A percentile compares a stretch with the other conserved stretches of the same genome.
These are phyloP conservation scores for Catamblyrhynchus diadema DNA, from an alignment of 2,797 vertebrate species.

Conservation along the genomic window DNA sequence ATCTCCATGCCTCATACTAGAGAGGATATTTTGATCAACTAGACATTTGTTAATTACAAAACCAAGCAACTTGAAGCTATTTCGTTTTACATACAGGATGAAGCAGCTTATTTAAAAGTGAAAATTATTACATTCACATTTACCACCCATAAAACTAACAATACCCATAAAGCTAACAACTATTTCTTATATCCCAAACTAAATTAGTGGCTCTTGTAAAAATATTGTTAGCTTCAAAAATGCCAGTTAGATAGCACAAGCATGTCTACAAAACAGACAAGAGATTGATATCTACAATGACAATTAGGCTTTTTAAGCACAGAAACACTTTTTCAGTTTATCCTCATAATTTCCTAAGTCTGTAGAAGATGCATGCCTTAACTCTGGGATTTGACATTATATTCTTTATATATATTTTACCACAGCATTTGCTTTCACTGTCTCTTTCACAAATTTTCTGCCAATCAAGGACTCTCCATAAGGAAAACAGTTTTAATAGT, in stretches of 20 bases:
- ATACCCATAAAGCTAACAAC: not conserved
- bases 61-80: not conserved
- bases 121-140: not conserved
- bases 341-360: not conserved
- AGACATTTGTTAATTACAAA: conserved; percentile 18
- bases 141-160: not conserved
- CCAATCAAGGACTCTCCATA: not conserved
- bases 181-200: not conserved
- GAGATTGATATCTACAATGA: not conserved
- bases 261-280: not conserved
- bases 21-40: not conserved
- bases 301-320: not conserved
- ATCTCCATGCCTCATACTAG: not conserved
- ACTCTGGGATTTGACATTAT: not conserved
- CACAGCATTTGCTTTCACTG: not conserved
- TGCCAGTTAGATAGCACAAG: not conserved
- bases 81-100: not conserved
- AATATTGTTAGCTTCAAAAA: not conserved
- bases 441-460: not conserved
- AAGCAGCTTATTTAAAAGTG: not conserved
- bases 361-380: not conserved
- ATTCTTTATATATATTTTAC: not conserved
- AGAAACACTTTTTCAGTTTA: not conserved
- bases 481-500: not conserved
- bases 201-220: not conserved